Percentiles rank a stretch among this genome's conserved stretches.
phyloP scores from a whole-genome alignment of 2,797 vertebrate species.

The Pantherophis vulpinus region DNA sequence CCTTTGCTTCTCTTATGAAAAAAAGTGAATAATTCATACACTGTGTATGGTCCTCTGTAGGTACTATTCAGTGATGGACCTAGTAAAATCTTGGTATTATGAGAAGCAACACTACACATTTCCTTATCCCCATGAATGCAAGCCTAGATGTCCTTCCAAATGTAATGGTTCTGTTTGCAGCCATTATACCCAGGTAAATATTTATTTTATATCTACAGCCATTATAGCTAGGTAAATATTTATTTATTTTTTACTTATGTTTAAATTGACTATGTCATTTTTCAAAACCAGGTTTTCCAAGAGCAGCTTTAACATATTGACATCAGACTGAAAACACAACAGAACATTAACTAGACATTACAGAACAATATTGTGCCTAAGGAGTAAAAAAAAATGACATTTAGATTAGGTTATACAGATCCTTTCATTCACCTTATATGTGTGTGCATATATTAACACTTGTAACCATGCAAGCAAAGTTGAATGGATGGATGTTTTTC shows the following conservation, averaged over 20 bases:
- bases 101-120: conserved; percentile 82
- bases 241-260: neutral
- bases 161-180: conserved; percentile 82
- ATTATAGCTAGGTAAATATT: conserved; percentile 85
- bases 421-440: neutral
- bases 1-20: neutral
- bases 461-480: neutral
- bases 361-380: neutral
- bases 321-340: neutral
- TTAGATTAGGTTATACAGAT: neutral
- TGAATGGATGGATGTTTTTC: neutral
- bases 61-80: conserved; percentile 78
- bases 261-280: neutral
- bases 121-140: conserved; percentile 66
- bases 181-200: conserved; percentile 87
- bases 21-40: neutral
- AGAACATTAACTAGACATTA: neutral
- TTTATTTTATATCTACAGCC: conserved; percentile 59
- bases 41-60: conserved; percentile 60
- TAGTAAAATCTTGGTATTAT: conserved; percentile 82
- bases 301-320: neutral
- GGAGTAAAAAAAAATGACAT: neutral
- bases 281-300: neutral
- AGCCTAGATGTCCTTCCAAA: conserved; percentile 73
- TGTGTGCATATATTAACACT: neutral